Percentiles rank a stretch among this genome's conserved stretches.
Evolutionary conservation across 92 coral and sea anemone genomes (phyloP).

Genomic region (Epizoanthus scotinus): DNA sequence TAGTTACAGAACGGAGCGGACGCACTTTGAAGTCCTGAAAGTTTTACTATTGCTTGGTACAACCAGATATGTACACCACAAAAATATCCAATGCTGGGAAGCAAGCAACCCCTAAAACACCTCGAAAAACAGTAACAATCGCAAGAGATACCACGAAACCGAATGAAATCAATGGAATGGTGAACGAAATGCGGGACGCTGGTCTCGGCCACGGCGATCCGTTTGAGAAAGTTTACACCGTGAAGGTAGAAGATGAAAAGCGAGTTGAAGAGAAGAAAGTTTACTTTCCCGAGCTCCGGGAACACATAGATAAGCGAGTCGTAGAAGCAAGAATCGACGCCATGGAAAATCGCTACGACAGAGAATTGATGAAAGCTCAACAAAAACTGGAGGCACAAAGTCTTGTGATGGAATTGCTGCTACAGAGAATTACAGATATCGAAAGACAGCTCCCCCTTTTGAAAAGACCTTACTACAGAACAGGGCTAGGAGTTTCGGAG

Average conservation of each 20-base stretch:
- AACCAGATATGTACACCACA: constrained; percentile 8
- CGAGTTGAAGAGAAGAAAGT: constrained; percentile 9
- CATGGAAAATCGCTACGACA: constrained; percentile 41
- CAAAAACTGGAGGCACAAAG: constrained; percentile 29
- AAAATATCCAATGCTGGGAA: constrained; percentile 7
- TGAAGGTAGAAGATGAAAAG: constrained; percentile 24
- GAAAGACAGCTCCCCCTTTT: constrained; percentile 25
- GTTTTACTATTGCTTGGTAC: not conserved
- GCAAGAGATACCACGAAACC: constrained; percentile 22
- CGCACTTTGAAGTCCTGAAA: not conserved
- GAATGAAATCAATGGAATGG: constrained; percentile 26
- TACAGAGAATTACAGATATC: constrained; percentile 30
- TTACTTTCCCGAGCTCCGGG: constrained; percentile 39
- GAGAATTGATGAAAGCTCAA: constrained; percentile 27
- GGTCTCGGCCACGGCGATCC: constrained; percentile 31
- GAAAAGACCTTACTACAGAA: constrained; percentile 21
- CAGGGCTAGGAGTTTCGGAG: constrained; percentile 15
- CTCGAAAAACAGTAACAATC: constrained; percentile 16
- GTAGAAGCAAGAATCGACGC: constrained; percentile 41
- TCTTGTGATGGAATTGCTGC: constrained; percentile 39
- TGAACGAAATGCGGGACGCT: not conserved
- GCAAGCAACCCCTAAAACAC: constrained; percentile 23
- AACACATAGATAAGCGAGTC: constrained; percentile 33
- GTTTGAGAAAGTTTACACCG: constrained; percentile 32
- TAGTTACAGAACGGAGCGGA: not conserved